These are phyloP conservation scores for Lutjanus argentimaculatus DNA, from an alignment of 2,797 vertebrate genomes.

Conservation along the genomic window DNA sequence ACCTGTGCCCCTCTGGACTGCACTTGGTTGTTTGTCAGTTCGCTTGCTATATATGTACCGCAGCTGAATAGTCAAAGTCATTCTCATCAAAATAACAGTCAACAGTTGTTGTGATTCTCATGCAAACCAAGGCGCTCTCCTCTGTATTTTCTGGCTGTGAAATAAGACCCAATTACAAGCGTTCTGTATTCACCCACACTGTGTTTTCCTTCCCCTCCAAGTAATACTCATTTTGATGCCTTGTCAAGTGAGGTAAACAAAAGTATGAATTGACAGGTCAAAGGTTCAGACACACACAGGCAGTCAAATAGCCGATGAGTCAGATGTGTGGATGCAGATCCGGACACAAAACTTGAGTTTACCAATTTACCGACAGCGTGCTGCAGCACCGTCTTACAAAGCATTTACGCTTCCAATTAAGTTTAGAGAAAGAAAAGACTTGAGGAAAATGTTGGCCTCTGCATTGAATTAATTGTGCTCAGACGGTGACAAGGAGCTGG, in stretches of 20 bases:
- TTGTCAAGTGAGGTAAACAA: conserved; percentile 73
- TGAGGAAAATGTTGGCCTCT: conserved; percentile 59
- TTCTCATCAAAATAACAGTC: conserved; percentile 43
- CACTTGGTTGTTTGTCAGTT: conserved; percentile 32
- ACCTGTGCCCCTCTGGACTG: not conserved
- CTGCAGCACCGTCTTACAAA: conserved; percentile 52
- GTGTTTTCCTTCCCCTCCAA: conserved; percentile 40
- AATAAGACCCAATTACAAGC: conserved; percentile 74
- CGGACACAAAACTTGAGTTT: conserved; percentile 15
- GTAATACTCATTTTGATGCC: conserved; percentile 49
- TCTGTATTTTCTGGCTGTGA: conserved; percentile 49
- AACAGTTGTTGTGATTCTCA: conserved; percentile 55
- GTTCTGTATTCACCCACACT: conserved; percentile 58
- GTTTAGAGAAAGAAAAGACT: conserved; percentile 61
- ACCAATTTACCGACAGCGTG: conserved; percentile 48
- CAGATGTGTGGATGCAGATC: not conserved
- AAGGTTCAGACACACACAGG: conserved; percentile 36
- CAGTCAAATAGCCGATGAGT: conserved; percentile 31
- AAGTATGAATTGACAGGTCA: conserved; percentile 59
- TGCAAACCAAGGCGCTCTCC: conserved; percentile 51
- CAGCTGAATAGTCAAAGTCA: conserved; percentile 34
- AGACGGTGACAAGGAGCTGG: conserved; percentile 52
- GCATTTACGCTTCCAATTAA: conserved; percentile 68
- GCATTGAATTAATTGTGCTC: conserved; percentile 74
- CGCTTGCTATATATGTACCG: not conserved